phyloP scores from a whole-genome alignment of 2,113 vertebrate species.

The Mesoclemmys tuberculata region DNA sequence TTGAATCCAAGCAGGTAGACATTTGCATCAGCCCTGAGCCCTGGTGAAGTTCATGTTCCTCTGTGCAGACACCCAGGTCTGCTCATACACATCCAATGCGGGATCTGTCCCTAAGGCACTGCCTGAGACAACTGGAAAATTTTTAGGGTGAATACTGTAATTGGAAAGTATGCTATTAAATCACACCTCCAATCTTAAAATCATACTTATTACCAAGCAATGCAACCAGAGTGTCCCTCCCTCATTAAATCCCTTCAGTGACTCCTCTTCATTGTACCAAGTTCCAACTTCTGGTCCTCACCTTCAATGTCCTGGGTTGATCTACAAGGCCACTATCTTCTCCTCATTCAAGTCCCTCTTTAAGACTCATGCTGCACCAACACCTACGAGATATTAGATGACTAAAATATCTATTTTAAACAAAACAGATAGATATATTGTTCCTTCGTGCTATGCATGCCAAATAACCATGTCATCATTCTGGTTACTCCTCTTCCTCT shows the following conservation, averaged over 20 bases:
- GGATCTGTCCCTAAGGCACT: not conserved
- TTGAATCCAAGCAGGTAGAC: not conserved
- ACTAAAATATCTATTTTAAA: not conserved
- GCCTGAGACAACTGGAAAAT: not conserved
- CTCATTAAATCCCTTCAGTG: not conserved
- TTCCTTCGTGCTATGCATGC: not conserved
- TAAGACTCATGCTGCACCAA: not conserved
- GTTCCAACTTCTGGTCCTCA: rapidly evolving
- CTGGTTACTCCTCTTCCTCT: not conserved
- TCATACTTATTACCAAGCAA: not conserved
- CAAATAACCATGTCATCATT: not conserved
- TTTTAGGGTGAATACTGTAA: not conserved
- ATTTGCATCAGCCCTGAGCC: not conserved
- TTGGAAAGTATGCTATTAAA: not conserved
- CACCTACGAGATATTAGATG: not conserved
- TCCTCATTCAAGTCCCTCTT: not conserved
- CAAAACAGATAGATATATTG: not conserved
- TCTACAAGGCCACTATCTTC: too few species aligned
- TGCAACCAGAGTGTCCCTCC: not conserved
- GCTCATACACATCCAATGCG: not conserved
- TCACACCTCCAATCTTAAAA: not conserved
- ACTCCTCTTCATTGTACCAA: not conserved
- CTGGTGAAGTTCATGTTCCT: not conserved
- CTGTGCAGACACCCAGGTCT: not conserved
- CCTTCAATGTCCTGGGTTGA: not conserved